Evolutionary conservation across 2,113 vertebrate species (phyloP).

Genomic region (Syrmaticus mikado): DNA sequence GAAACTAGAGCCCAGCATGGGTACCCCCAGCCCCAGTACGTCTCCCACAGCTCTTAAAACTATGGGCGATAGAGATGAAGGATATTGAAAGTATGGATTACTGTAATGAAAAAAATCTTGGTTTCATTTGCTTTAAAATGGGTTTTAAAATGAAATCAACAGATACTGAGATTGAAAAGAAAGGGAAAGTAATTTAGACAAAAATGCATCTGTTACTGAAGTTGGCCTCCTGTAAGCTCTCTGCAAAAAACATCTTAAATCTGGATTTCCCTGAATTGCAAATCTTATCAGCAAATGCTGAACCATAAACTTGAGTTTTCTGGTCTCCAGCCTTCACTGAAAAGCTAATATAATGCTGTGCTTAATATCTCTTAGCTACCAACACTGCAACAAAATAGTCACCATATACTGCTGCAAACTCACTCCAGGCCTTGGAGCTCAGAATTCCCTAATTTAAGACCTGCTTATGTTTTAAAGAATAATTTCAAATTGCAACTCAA

Average conservation of each 20-base stretch:
- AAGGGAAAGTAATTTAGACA: conserved; percentile 46
- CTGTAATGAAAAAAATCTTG: background rate
- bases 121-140: conserved; percentile 54
- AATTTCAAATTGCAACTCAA: conserved; percentile 27
- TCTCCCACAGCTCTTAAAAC: background rate
- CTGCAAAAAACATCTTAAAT: conserved; percentile 27
- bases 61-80: background rate
- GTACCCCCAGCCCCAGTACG: background rate
- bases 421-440: background rate
- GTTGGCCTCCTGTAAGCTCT: background rate
- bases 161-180: conserved; percentile 52
- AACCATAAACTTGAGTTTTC: conserved; percentile 30
- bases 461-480: conserved; percentile 12
- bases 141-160: conserved; percentile 42
- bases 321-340: background rate
- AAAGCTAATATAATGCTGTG: background rate
- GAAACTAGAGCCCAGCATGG: background rate
- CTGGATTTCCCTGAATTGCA: conserved; percentile 1
- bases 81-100: conserved; percentile 13
- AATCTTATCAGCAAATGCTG: conserved; percentile 49
- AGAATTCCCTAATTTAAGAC: conserved; percentile 37
- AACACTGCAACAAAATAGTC: conserved; percentile 23
- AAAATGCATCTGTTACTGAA: conserved; percentile 26
- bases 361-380: conserved; percentile 21
- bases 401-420: background rate